These are phyloP conservation scores for Ptychodera flava DNA, from an alignment of 35 echinoderm and acorn worm species.

Conservation along the genomic window DNA sequence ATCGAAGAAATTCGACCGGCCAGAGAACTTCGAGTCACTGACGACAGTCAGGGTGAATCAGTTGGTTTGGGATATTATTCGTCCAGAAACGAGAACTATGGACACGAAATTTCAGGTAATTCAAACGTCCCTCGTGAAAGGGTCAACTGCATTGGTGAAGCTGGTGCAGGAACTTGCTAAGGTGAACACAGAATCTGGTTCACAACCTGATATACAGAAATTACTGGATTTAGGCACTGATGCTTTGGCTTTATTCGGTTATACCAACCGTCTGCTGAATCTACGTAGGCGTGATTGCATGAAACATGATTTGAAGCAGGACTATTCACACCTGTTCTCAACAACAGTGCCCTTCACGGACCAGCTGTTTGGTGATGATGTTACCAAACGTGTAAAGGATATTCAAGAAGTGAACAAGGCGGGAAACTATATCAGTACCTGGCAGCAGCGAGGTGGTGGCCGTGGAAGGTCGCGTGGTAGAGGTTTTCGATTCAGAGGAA, in stretches of 20 bases:
- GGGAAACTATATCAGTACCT: slow-evolving; percentile 9
- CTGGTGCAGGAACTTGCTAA: no score
- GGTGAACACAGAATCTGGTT: not conserved
- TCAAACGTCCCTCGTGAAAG: no score
- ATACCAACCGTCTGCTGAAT: slow-evolving; percentile 8
- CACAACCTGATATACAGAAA: not conserved
- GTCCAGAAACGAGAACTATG: slow-evolving; percentile 13
- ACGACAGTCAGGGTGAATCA: slow-evolving; percentile 18
- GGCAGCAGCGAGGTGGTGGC: no score
- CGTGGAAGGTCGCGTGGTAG: not conserved
- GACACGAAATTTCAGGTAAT: no score
- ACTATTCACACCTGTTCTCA: slow-evolving; percentile 25
- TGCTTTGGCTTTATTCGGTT: slow-evolving; percentile 7
- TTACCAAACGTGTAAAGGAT: slow-evolving; percentile 22
- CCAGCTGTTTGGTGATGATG: slow-evolving; percentile 42
- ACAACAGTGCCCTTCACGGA: slow-evolving; percentile 13
- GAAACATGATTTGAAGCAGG: slow-evolving; percentile 21
- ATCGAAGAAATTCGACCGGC: not conserved
- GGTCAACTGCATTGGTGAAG: no score
- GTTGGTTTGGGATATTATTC: slow-evolving; percentile 6
- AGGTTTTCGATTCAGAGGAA: slow-evolving; percentile 17
- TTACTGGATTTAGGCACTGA: slow-evolving; percentile 3
- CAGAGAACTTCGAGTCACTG: slow-evolving; percentile 18
- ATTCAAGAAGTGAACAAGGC: slow-evolving; percentile 24
- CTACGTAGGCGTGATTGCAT: no score